These are phyloP conservation scores for Eulemur macaco DNA, from an alignment of 2,113 vertebrate species.

Conservation along the genomic window DNA sequence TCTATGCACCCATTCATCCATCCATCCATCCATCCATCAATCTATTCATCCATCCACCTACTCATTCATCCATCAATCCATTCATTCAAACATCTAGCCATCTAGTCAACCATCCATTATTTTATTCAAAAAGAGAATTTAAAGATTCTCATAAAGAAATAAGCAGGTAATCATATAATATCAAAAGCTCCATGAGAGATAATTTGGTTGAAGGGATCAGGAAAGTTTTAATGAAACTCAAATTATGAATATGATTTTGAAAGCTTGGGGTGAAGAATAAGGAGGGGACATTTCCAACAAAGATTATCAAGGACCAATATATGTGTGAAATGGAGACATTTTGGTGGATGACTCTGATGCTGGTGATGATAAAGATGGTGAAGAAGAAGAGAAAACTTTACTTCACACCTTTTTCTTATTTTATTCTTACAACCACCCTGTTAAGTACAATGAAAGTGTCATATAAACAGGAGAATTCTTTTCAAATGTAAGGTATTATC, in stretches of 20 bases:
- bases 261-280: background rate
- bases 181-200: background rate
- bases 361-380: background rate
- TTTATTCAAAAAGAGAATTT: conserved; percentile 8
- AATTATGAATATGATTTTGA: conserved; percentile 48
- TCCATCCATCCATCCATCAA: background rate
- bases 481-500: background rate
- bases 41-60: background rate
- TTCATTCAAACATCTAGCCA: background rate
- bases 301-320: background rate
- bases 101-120: background rate
- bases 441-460: background rate
- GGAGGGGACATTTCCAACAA: background rate
- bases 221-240: background rate
- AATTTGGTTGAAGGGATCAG: background rate
- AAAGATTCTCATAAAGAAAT: background rate
- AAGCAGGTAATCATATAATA: background rate
- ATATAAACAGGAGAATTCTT: background rate
- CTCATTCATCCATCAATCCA: background rate
- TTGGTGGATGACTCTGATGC: background rate
- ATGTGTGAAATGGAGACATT: background rate
- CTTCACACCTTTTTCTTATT: background rate
- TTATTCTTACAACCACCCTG: background rate
- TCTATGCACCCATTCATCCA: background rate
- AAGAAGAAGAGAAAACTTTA: background rate